Evolutionary conservation across 2,888 invertebrate species (phyloP).

Genomic region (Lycaena phlaeas): DNA sequence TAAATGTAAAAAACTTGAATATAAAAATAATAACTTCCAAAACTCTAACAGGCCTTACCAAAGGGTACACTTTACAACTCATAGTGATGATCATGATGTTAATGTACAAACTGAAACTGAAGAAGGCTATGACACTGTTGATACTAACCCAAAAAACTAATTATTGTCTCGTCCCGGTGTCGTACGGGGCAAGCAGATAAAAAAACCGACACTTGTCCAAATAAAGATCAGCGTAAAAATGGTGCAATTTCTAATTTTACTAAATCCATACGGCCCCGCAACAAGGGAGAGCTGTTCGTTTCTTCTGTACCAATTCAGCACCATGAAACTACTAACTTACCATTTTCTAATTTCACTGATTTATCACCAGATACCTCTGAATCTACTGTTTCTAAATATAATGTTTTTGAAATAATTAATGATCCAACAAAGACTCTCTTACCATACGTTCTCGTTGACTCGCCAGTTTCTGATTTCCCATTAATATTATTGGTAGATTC

Average conservation of each 20-base stretch:
- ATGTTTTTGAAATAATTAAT: constrained; percentile 14
- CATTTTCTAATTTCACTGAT: background rate
- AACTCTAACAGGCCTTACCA: background rate
- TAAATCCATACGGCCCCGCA: background rate
- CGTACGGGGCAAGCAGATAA: constrained; percentile 1
- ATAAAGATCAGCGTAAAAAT: background rate
- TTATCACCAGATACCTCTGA: background rate
- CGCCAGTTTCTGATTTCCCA: constrained; percentile 17
- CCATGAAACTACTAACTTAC: background rate
- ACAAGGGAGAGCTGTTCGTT: background rate
- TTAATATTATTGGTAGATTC: constrained; percentile 18
- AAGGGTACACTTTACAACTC: background rate
- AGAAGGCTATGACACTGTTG: constrained; percentile 6
- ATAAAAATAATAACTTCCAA: background rate
- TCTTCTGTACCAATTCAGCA: background rate
- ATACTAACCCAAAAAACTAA: background rate
- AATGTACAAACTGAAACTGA: background rate
- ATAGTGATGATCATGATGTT: background rate
- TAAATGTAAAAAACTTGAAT: background rate
- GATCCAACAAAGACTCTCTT: constrained; percentile 16
- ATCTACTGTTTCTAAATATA: constrained; percentile 9
- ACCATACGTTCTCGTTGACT: constrained; percentile 18
- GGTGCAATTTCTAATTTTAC: background rate
- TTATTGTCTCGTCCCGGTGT: background rate
- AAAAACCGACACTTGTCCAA: constrained; percentile 3